Evolutionary conservation across 2,113 vertebrate species (phyloP), one percentile per base, ranked within the genome.

Genomic region (Tympanuchus pallidicinctus): DNA sequence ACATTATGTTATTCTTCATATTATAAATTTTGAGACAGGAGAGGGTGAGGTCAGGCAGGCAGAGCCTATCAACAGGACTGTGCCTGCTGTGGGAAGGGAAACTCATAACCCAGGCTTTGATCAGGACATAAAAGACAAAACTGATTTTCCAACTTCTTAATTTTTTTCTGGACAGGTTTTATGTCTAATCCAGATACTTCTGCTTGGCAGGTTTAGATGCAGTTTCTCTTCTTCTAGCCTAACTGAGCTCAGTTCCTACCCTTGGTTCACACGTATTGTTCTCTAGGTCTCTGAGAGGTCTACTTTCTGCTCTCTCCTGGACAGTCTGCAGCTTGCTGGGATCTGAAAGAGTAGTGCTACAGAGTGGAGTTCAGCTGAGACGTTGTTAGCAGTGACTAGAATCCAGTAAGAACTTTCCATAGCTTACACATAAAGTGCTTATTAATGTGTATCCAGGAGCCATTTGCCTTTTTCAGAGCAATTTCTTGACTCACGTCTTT

Each of bases 81-180:
- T 90, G n/a, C 65, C 61, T 83, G 43, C 47, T 91, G 76, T 72
- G 57, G 64, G 91, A 74, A 89, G 79, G 69, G 64, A 88, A 90
- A 81, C 7, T 2, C 65, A 54, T 88, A 67, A 75, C 14, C 30
- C 48, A 48, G 36, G 27, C 65, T 92, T 96, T 94, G 76, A 91
- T 85, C 61, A 91, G 57, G 20, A 90, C 48, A 48, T 86, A 60
- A 88, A 90, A 92, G 78, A 81, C 18, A 42, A 40, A 94, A 78
- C 30, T 61, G 75, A 78, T 94, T 92, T 88, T 86, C 47, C 76
- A 75, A 36, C 65, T 91, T 84, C 1, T 64, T 3, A 19, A 16
- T 28, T 2, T 81, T 81, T 90, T 93, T 92, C 61, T 60, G 60
- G 34, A 11, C 24, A 45, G 63, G 8, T 82, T 93, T 94, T 87